phyloP scores from a whole-genome alignment of 2,113 vertebrate species.

The Craseonycteris thonglongyai region DNA sequence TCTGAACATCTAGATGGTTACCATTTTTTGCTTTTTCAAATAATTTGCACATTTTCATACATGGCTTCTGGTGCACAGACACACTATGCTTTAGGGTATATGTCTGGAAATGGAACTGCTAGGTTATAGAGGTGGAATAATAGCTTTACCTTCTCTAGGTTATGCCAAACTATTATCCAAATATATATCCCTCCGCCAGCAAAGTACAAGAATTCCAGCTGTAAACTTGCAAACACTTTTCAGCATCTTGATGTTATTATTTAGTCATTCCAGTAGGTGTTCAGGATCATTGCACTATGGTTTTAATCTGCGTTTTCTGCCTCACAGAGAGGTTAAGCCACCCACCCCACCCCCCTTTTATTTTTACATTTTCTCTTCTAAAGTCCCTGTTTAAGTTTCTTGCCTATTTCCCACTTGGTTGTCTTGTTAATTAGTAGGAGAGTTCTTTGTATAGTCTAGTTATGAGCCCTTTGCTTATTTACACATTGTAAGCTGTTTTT shows the following conservation, averaged over 20 bases:
- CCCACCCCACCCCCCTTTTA: too few relatives aligned
- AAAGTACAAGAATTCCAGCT: not conserved
- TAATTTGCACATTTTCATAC: not conserved
- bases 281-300: not conserved
- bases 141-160: not conserved
- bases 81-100: not conserved
- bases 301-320: not conserved
- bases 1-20: not conserved
- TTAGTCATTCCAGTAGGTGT: not conserved
- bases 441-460: not conserved
- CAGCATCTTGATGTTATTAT: not conserved
- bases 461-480: not conserved
- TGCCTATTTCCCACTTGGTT: not conserved
- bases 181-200: not conserved
- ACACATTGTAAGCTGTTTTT: not conserved
- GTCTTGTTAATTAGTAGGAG: not conserved
- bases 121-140: not conserved
- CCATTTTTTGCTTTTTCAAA: not conserved
- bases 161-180: not conserved
- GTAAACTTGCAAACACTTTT: not conserved
- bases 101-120: not conserved
- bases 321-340: not conserved
- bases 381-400: not conserved
- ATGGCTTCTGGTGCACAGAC: not conserved
- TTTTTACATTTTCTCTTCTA: not conserved